Conservation (phyloP, 2,888 invertebrate genomes). For the Drosophila neotestacea region DNA sequence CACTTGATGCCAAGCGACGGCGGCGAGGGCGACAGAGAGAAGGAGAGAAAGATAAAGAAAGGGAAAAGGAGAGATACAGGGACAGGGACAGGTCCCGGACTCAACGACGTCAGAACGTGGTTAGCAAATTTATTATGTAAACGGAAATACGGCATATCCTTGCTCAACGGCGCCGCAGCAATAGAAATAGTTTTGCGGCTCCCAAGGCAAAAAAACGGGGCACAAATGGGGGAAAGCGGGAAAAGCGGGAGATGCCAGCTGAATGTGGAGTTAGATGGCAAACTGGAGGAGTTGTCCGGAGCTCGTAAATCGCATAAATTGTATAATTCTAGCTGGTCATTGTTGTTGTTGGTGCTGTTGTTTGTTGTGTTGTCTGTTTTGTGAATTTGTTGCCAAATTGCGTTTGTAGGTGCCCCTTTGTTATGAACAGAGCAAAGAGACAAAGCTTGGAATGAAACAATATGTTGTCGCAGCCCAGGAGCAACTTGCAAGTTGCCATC, state of each 20-base stretch:
- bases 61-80: not conserved
- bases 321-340: constrained; percentile 76
- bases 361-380: constrained; percentile 60
- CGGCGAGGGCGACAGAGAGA: constrained; percentile 42
- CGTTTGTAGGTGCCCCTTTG: constrained; percentile 76
- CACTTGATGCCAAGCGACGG: constrained; percentile 77
- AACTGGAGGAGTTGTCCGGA: constrained; percentile 40
- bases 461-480: constrained; percentile 48
- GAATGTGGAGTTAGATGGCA: constrained; percentile 26
- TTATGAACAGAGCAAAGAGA: constrained; percentile 17
- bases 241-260: constrained; percentile 27
- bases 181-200: constrained; percentile 79
- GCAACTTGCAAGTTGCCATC: constrained; percentile 1
- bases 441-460: constrained; percentile 64
- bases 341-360: constrained; percentile 50
- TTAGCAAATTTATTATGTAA: constrained; percentile 81
- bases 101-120: constrained; percentile 76
- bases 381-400: constrained; percentile 81
- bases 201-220: constrained; percentile 37
- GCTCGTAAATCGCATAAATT: constrained; percentile 81
- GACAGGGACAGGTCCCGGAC: constrained; percentile 17
- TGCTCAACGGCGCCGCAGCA: constrained; percentile 81
- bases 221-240: constrained; percentile 1
- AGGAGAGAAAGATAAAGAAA: not conserved
- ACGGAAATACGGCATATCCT: constrained; percentile 81